Percentiles rank a stretch among this genome's conserved stretches.
These are phyloP conservation scores for Trachymyrmex cornetzi DNA, from an alignment of 1,140 invertebrate species.

Conservation along the genomic window DNA sequence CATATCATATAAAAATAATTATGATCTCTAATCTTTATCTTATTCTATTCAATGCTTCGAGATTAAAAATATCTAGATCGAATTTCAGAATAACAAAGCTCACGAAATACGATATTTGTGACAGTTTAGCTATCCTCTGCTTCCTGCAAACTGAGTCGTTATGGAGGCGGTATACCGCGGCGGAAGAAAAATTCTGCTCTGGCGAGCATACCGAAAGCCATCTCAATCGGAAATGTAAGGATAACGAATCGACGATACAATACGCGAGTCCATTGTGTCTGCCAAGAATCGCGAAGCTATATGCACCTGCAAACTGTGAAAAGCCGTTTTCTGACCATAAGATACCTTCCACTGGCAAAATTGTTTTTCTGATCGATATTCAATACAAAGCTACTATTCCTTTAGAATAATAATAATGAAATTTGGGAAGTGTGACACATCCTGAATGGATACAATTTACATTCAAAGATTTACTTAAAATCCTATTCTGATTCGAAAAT, in stretches of 20 bases:
- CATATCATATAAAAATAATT: background rate
- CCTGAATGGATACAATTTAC: slow-evolving; percentile 4
- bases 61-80: background rate
- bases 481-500: background rate
- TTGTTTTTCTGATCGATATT: slow-evolving; percentile 60
- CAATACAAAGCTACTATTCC: slow-evolving; percentile 37
- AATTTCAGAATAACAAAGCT: slow-evolving; percentile 1
- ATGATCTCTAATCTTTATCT: background rate
- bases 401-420: slow-evolving; percentile 33
- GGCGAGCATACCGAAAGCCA: slow-evolving; percentile 52
- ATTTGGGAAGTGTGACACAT: background rate
- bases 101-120: slow-evolving; percentile 1
- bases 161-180: background rate
- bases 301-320: slow-evolving; percentile 41
- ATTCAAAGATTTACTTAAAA: background rate
- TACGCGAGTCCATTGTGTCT: slow-evolving; percentile 45
- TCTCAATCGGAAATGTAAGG: slow-evolving; percentile 51
- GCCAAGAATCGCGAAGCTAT: slow-evolving; percentile 47
- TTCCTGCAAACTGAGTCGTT: slow-evolving; percentile 21
- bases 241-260: slow-evolving; percentile 67
- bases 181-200: slow-evolving; percentile 24
- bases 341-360: slow-evolving; percentile 58
- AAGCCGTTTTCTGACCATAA: slow-evolving; percentile 62
- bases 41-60: background rate
- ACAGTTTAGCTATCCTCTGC: slow-evolving; percentile 29